Evolutionary conservation across 2,888 invertebrate species (phyloP).

Genomic region (Boloria euphrosyne): DNA sequence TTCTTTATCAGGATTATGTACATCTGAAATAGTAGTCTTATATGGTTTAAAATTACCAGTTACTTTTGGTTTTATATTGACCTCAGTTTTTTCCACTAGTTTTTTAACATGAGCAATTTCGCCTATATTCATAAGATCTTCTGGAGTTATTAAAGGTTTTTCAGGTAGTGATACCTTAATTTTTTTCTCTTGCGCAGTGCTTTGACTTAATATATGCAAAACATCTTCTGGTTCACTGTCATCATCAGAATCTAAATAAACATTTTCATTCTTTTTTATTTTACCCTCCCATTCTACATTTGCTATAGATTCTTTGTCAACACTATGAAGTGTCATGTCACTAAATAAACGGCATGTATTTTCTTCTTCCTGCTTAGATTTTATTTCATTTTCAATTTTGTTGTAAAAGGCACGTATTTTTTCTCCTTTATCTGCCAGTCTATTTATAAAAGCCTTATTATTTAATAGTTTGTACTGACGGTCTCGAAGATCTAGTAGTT

Average conservation of each 20-base stretch:
- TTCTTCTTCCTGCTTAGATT: slow-evolving; percentile 75
- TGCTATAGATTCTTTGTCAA: slow-evolving; percentile 73
- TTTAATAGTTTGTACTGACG: slow-evolving; percentile 81
- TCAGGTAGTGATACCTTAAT: slow-evolving; percentile 70
- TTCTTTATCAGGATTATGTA: slow-evolving; percentile 81
- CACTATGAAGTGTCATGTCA: slow-evolving; percentile 69
- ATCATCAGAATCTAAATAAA: slow-evolving; percentile 79
- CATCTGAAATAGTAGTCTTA: slow-evolving; percentile 80
- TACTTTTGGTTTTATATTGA: slow-evolving; percentile 55
- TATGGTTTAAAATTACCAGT: slow-evolving; percentile 80
- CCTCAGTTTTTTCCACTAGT: slow-evolving; percentile 78
- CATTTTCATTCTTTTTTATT: slow-evolving; percentile 53
- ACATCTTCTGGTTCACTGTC: slow-evolving; percentile 83
- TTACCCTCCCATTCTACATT: slow-evolving; percentile 84
- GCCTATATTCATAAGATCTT: slow-evolving; percentile 75
- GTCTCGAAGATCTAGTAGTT: slow-evolving; percentile 78
- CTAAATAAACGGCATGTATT: slow-evolving; percentile 75
- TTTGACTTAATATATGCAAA: slow-evolving; percentile 82
- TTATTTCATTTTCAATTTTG: slow-evolving; percentile 74
- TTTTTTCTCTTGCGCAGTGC: slow-evolving; percentile 73
- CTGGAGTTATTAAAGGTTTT: slow-evolving; percentile 74
- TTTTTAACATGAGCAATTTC: slow-evolving; percentile 78
- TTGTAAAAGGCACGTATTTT: slow-evolving; percentile 77
- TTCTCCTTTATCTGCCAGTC: slow-evolving; percentile 82
- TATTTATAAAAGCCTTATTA: slow-evolving; percentile 77